Conservation (phyloP, 2,797 vertebrate genomes). For the Anas bahamensis region DNA sequence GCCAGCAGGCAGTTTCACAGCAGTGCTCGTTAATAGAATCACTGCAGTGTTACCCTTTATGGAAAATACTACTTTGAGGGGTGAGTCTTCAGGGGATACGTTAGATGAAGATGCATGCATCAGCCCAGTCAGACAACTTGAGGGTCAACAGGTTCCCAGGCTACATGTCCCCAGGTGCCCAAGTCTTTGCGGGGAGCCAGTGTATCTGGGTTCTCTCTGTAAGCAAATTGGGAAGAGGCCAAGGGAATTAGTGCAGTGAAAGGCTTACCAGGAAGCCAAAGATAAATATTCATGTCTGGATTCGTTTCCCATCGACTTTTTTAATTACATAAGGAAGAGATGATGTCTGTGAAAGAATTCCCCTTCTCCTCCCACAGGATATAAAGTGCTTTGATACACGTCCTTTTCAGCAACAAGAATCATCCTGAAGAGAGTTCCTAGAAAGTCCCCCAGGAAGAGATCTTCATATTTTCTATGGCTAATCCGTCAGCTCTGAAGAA, state of each 20-base stretch:
- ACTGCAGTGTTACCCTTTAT: slow-evolving; percentile 22
- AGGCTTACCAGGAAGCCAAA: slow-evolving; percentile 44
- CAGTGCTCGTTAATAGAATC: not conserved
- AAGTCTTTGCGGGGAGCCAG: slow-evolving; percentile 14
- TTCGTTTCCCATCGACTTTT: slow-evolving; percentile 62
- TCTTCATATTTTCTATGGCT: slow-evolving; percentile 1
- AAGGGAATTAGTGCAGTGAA: slow-evolving; percentile 17
- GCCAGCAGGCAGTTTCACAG: slow-evolving; percentile 51
- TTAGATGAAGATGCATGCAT: slow-evolving; percentile 45
- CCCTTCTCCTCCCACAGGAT: slow-evolving; percentile 64
- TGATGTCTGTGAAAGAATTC: slow-evolving; percentile 64
- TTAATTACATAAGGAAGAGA: slow-evolving; percentile 62
- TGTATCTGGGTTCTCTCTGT: slow-evolving; percentile 33
- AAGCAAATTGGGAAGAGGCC: slow-evolving; percentile 35
- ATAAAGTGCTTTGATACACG: slow-evolving; percentile 32
- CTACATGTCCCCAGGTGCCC: slow-evolving; percentile 50
- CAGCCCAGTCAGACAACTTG: not conserved
- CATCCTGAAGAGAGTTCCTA: slow-evolving; percentile 53
- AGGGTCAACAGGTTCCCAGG: slow-evolving; percentile 63
- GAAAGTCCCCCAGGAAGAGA: slow-evolving; percentile 51
- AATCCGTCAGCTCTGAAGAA: slow-evolving; percentile 6
- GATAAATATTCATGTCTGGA: slow-evolving; percentile 68
- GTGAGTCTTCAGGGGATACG: slow-evolving; percentile 33
- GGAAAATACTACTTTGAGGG: not conserved
- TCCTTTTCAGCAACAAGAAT: slow-evolving; percentile 49